Conservation (phyloP, 2,113 vertebrate genomes). For the Marcusenius ussheri region DNA sequence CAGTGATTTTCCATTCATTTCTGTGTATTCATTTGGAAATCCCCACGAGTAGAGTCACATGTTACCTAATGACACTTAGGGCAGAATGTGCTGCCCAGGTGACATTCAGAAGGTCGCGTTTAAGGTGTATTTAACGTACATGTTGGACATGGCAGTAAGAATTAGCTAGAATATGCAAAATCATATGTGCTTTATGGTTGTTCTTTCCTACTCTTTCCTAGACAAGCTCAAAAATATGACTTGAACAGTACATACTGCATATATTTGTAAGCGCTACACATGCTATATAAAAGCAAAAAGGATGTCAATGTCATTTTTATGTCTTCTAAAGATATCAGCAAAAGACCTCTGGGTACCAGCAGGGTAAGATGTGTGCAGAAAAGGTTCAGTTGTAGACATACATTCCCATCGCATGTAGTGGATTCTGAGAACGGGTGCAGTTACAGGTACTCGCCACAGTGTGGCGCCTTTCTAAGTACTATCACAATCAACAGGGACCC, state of each 20-base stretch:
- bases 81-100: background rate
- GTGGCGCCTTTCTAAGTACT: slow-evolving; percentile 7
- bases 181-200: background rate
- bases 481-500: background rate
- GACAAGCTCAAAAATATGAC: background rate
- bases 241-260: background rate
- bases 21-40: background rate
- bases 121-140: background rate
- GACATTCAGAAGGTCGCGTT: background rate
- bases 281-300: background rate
- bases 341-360: background rate
- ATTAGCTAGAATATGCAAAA: background rate
- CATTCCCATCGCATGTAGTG: background rate
- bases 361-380: background rate
- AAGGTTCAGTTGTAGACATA: background rate
- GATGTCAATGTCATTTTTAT: background rate
- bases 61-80: background rate
- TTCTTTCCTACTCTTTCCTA: background rate
- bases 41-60: background rate
- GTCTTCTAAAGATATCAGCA: background rate
- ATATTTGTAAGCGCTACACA: background rate
- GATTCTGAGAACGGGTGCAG: background rate
- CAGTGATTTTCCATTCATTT: background rate
- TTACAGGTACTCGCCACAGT: slow-evolving; percentile 14
- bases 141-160: background rate